Percentiles rank a stretch among this genome's conserved stretches.
phyloP scores from a whole-genome alignment of 2,888 invertebrate species.

The Hyposoter didymator region DNA sequence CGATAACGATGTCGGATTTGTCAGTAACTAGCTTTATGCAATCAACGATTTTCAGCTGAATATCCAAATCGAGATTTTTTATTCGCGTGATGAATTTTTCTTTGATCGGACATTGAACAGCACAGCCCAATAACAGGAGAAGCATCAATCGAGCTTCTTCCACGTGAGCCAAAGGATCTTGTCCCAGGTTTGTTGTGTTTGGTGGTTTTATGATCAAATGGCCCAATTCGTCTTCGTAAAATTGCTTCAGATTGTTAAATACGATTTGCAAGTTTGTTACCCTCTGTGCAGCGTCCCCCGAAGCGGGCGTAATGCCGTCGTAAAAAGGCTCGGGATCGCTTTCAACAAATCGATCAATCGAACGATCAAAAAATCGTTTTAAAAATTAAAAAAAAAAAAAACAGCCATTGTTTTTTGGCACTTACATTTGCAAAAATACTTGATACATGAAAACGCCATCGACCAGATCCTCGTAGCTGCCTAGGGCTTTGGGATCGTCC shows the following conservation, averaged over 20 bases:
- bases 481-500: slow-evolving; percentile 88
- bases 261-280: slow-evolving; percentile 95
- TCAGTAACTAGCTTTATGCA: slow-evolving; percentile 98
- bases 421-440: slow-evolving; percentile 93
- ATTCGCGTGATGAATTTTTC: slow-evolving; percentile 96
- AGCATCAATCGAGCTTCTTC: slow-evolving; percentile 93
- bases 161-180: slow-evolving; percentile 88
- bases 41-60: slow-evolving; percentile 96
- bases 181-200: slow-evolving; percentile 90
- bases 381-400: neutral
- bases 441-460: slow-evolving; percentile 94
- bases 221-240: slow-evolving; percentile 91
- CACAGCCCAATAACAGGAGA: slow-evolving; percentile 96
- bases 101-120: slow-evolving; percentile 98
- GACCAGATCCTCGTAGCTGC: slow-evolving; percentile 90
- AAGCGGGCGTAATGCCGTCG: slow-evolving; percentile 83
- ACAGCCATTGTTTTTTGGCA: slow-evolving; percentile 39
- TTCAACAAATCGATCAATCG: neutral
- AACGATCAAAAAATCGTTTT: neutral
- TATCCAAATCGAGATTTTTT: slow-evolving; percentile 92
- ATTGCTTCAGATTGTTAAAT: slow-evolving; percentile 91
- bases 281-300: slow-evolving; percentile 85
- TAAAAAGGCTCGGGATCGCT: slow-evolving; percentile 85
- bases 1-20: slow-evolving; percentile 94
- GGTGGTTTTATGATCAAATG: slow-evolving; percentile 94